Evolutionary conservation across 2,797 vertebrate genomes (phyloP).

Genomic region (Acrossocheilus fasciatus): DNA sequence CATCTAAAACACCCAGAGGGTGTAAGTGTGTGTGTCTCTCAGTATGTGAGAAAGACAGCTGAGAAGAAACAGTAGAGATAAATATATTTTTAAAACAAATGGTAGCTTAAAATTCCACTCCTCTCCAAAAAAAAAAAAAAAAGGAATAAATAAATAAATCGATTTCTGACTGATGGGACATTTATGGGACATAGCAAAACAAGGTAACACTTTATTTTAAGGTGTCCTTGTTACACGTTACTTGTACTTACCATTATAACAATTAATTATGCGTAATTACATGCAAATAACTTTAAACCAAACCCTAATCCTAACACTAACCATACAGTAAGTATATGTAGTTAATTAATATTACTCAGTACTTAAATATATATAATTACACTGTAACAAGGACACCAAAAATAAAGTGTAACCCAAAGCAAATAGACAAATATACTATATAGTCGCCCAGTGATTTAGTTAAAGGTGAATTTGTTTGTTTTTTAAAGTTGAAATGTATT

Average conservation of each 20-base stretch:
- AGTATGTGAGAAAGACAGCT: constrained; percentile 1
- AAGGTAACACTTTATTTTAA: background rate
- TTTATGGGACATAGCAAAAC: too few relatives aligned
- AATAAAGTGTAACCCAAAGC: background rate
- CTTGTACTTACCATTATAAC: background rate
- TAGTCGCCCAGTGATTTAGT: background rate
- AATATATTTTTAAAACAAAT: constrained; percentile 23
- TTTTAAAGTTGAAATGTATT: too few relatives aligned
- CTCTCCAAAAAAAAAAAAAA: background rate
- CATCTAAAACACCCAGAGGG: constrained; percentile 24
- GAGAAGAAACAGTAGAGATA: constrained; percentile 4
- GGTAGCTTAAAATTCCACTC: constrained; percentile 4
- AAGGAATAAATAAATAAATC: background rate
- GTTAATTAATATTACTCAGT: background rate
- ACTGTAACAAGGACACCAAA: background rate
- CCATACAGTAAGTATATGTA: background rate
- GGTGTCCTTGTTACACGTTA: background rate
- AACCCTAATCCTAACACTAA: too few relatives aligned
- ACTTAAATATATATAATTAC: background rate
- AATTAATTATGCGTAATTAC: background rate
- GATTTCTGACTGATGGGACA: background rate
- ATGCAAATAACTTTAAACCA: too few relatives aligned
- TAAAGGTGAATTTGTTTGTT: background rate
- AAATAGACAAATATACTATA: background rate
- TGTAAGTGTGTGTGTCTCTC: constrained; percentile 12